A percentile compares a stretch with the other conserved stretches of the same genome.
phyloP scores from a whole-genome alignment of 2,797 vertebrate species.

The Acrocephalus scirpaceus region DNA sequence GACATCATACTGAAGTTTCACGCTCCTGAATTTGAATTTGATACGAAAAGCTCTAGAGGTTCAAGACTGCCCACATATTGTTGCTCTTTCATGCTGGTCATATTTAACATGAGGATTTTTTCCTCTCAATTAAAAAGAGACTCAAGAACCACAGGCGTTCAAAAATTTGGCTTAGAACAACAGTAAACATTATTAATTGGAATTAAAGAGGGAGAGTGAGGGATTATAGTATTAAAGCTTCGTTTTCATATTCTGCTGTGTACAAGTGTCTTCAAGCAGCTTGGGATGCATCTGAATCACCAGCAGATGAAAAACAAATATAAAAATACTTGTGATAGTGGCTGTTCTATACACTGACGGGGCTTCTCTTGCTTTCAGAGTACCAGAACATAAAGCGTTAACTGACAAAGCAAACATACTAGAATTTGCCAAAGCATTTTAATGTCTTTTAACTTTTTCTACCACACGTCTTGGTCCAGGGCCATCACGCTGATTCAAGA shows the following conservation, averaged over 20 bases:
- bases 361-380: not conserved
- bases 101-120: not conserved
- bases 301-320: not conserved
- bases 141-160: not conserved
- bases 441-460: not conserved
- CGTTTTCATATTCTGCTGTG: not conserved
- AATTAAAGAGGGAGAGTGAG: not conserved
- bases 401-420: not conserved
- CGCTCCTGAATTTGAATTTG: not conserved
- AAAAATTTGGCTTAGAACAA: not conserved
- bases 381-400: accelerated
- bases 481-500: accelerated
- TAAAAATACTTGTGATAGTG: accelerated
- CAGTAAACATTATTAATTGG: not conserved
- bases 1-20: not conserved
- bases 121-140: not conserved
- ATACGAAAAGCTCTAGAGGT: not conserved
- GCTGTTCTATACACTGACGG: accelerated
- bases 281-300: not conserved
- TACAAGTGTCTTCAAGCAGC: not conserved
- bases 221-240: not conserved
- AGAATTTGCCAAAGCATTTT: not conserved
- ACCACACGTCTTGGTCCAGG: not conserved
- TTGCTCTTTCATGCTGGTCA: not conserved
- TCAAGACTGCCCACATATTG: too few relatives aligned